These are phyloP conservation scores for Margarornis squamiger DNA, from an alignment of 2,797 vertebrate species.

Conservation along the genomic window DNA sequence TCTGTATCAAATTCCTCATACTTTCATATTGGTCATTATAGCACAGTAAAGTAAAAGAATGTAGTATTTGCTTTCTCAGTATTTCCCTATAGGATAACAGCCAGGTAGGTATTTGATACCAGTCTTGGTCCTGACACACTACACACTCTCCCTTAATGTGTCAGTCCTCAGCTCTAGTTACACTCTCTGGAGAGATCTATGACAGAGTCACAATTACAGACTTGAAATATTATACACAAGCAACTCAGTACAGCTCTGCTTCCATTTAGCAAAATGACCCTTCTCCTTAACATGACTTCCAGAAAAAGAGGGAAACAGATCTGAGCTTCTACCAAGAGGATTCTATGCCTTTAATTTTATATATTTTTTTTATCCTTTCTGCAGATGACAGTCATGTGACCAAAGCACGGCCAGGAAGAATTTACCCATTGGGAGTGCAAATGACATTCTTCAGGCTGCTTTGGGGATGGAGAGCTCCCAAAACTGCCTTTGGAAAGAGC, in stretches of 20 bases:
- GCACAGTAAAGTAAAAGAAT: background rate
- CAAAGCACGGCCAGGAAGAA: slow-evolving; percentile 23
- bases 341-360: background rate
- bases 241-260: background rate
- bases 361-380: background rate
- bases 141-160: background rate
- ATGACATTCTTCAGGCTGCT: slow-evolving; percentile 19
- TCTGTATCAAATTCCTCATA: background rate
- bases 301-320: background rate
- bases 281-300: background rate
- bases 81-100: background rate
- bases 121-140: background rate
- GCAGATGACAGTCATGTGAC: background rate
- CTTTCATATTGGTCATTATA: background rate
- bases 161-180: background rate
- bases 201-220: background rate
- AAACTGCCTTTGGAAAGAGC: slow-evolving; percentile 49
- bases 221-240: background rate
- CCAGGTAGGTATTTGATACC: background rate
- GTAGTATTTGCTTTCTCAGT: background rate
- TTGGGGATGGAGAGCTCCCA: slow-evolving; percentile 47
- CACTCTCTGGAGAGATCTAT: background rate
- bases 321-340: background rate
- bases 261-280: background rate
- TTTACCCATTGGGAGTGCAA: background rate